Conservation (phyloP, 2,888 invertebrate species). For the Rhorus exstirpatorius region DNA sequence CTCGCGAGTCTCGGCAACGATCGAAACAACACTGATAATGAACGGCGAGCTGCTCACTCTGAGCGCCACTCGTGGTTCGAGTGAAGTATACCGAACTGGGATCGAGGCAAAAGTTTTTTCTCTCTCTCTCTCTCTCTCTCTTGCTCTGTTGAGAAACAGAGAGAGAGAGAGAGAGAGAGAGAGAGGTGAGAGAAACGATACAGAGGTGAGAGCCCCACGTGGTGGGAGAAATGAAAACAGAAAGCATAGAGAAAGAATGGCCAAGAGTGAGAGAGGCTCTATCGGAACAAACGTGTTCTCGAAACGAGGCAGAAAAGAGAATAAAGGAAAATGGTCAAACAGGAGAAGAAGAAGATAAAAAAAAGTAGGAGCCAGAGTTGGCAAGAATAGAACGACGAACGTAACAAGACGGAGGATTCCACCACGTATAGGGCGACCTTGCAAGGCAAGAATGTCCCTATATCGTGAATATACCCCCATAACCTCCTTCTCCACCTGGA, state of each 20-base stretch:
- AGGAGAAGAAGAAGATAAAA: constrained; percentile 21
- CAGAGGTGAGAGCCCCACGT: constrained; percentile 46
- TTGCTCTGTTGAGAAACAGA: constrained; percentile 9
- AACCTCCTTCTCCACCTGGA: constrained; percentile 7
- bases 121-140: constrained; percentile 14
- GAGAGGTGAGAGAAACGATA: constrained; percentile 52
- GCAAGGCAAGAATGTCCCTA: constrained; percentile 63
- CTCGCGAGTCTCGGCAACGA: constrained; percentile 69
- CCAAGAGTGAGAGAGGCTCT: constrained; percentile 15
- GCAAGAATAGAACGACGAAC: constrained; percentile 56
- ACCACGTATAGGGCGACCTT: constrained; percentile 60
- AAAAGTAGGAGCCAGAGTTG: constrained; percentile 33
- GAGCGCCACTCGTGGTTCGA: constrained; percentile 65
- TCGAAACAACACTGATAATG: constrained; percentile 74
- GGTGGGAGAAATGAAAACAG: constrained; percentile 63
- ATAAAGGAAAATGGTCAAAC: constrained; percentile 45
- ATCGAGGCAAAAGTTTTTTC: constrained; percentile 36
- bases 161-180: constrained; percentile 9
- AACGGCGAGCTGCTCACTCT: constrained; percentile 65
- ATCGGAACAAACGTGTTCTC: constrained; percentile 52
- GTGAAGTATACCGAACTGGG: constrained; percentile 57
- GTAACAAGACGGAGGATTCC: constrained; percentile 60
- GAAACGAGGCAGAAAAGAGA: constrained; percentile 44
- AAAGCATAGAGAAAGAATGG: constrained; percentile 55
- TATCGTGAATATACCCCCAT: constrained; percentile 25